Percentiles rank a stretch among this genome's conserved stretches.
Conservation (phyloP, 23 tunicate genomes). For the Oikopleura albicans region DNA sequence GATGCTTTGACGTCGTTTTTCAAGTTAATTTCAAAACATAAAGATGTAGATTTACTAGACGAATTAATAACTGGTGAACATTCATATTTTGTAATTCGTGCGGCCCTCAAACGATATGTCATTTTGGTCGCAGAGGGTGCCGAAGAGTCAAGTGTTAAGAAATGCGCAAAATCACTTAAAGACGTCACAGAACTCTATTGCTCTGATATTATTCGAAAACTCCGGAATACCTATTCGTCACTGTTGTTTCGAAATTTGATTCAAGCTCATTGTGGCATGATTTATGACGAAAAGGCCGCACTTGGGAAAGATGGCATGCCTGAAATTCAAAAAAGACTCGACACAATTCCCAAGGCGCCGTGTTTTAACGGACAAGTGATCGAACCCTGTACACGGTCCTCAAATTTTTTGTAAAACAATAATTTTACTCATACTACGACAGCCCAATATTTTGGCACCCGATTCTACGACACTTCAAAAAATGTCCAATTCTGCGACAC, state of each 20-base stretch:
- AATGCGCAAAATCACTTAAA: slow-evolving; percentile 5
- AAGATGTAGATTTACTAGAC: not conserved
- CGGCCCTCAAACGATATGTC: not conserved
- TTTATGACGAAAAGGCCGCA: not conserved
- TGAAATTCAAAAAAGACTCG: not conserved
- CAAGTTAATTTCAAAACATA: not conserved
- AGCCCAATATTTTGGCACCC: too few species aligned
- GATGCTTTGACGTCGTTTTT: not conserved
- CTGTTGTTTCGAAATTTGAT: not conserved
- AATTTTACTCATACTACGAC: too few species aligned
- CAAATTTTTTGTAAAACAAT: too few species aligned
- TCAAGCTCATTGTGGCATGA: not conserved
- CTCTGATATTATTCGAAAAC: not conserved
- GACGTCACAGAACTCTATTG: not conserved
- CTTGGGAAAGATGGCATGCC: not conserved
- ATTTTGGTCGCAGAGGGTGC: not conserved
- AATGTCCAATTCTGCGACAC: too few species aligned
- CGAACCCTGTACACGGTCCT: too few species aligned
- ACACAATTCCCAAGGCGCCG: not conserved
- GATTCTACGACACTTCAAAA: too few species aligned
- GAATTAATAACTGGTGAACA: slow-evolving; percentile 6
- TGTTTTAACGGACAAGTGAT: too few species aligned
- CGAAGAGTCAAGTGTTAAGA: not conserved
- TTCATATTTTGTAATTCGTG: not conserved
- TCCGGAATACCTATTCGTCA: slow-evolving; percentile 2